A percentile compares a stretch with the other conserved stretches of the same genome.
These are phyloP conservation scores for Carpatolechia fugitivella DNA, from an alignment of 2,888 invertebrate species.

Conservation along the genomic window DNA sequence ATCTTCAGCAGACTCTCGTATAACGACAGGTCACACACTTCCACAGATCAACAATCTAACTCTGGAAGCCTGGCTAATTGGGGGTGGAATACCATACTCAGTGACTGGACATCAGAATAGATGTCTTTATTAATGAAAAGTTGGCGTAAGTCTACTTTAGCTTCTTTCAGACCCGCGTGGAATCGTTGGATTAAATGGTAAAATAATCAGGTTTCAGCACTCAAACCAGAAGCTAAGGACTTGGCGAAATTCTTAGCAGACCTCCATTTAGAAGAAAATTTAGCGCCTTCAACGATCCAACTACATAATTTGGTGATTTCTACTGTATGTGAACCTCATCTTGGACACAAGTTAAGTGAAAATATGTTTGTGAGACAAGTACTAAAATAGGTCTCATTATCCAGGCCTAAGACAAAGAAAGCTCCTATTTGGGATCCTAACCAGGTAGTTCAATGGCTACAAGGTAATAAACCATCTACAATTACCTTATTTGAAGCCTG, in stretches of 20 bases:
- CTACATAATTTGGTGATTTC: conserved; percentile 27
- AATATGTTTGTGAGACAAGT: conserved; percentile 11
- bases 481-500: conserved; percentile 19
- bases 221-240: conserved; percentile 7
- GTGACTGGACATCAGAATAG: conserved; percentile 17
- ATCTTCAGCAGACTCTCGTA: background rate
- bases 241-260: conserved; percentile 23
- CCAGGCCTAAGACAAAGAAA: conserved; percentile 14
- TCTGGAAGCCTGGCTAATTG: conserved; percentile 23
- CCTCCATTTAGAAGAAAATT: conserved; percentile 14
- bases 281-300: conserved; percentile 24
- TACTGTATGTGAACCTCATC: conserved; percentile 21
- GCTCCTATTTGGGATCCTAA: conserved; percentile 23
- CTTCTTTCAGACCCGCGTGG: conserved; percentile 20
- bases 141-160: conserved; percentile 22
- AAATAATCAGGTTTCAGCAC: conserved; percentile 7
- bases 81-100: conserved; percentile 19
- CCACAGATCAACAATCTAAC: conserved; percentile 17
- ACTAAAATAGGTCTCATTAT: conserved; percentile 19
- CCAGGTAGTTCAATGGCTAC: conserved; percentile 13
- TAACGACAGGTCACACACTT: conserved; percentile 12
- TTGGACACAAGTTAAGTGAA: conserved; percentile 16
- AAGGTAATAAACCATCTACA: conserved; percentile 4
- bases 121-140: conserved; percentile 14
- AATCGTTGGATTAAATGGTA: conserved; percentile 19